Evolutionary conservation across 23 tunicate genomes (phyloP), one percentile per base, ranked within the genome.

Genomic region (Aplidium turbinatum): DNA sequence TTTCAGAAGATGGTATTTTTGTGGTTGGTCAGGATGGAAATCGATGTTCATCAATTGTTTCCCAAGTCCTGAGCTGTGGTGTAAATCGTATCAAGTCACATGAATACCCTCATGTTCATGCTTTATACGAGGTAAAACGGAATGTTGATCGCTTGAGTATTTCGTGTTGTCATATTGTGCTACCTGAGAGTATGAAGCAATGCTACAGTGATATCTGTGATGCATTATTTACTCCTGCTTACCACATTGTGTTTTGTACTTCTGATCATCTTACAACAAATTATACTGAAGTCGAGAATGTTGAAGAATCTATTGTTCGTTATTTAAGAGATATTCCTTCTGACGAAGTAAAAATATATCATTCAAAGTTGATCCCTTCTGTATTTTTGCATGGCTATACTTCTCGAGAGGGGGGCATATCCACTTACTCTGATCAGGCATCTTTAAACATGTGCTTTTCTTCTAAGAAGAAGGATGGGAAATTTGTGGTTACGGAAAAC

Each of bases 391-490:
- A 88, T 88, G 96, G 96, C 1, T 88, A 65, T 52, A 57, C 87
- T 11, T 53, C 70, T 0, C 31, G 96, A 46, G 38, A 68, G 48
- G 96, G 96, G 26, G 96, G 96, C 20, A 22, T 81, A 4, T 81
- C 96, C 18, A 68, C 74, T 1, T 70, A 51, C 47, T 75, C 83
- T 33, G 78, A 58, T 58, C 40, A 50, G 35, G 72, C 86, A 0
- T 88, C 96, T 11, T 71, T 88, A 28, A 88, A 81, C 30, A 47
- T 88, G 51, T 67, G 77, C 33, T 88, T 52, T 52, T 74, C 83
- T 26, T 7, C 45, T 1, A 56, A 75, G 19, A 88, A 88, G 39
- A 38, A 57, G 18, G 96, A 88, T 60, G 28, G 75, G 28, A 75
- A 55, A 33, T 45, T 57, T 4, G 83, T 81, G 22, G 75, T 88